Conservation (phyloP, 2,113 vertebrate genomes). For the Rhabdomys dilectus region DNA sequence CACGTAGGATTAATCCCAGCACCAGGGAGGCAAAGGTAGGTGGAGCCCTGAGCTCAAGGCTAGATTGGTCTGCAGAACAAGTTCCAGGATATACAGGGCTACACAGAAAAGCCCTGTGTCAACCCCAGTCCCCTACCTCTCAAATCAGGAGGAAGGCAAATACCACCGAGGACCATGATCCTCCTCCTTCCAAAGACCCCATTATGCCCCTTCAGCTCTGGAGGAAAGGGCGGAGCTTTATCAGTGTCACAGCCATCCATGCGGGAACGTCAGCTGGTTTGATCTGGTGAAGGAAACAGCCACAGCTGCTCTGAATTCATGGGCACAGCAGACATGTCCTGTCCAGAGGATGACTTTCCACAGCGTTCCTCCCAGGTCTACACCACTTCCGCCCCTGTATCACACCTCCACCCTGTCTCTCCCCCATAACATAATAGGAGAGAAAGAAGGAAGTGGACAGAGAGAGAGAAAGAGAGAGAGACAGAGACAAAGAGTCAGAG, state of each 20-base stretch:
- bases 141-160: neutral
- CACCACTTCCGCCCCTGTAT: no score
- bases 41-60: no score
- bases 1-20: neutral
- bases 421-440: no score
- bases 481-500: no score
- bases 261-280: neutral
- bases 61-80: neutral
- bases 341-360: neutral
- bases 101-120: neutral
- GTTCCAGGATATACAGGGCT: neutral
- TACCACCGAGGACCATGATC: neutral
- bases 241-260: neutral
- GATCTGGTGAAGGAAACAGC: neutral
- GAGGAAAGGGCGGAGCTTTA: neutral
- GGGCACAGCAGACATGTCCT: neutral
- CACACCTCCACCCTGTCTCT: no score
- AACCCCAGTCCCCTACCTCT: neutral
- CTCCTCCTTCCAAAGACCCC: neutral
- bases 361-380: neutral
- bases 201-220: neutral
- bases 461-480: no score
- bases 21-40: neutral
- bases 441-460: no score
- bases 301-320: neutral